A percentile compares a stretch with the other conserved stretches of the same genome.
Evolutionary conservation across 2,888 invertebrate species (phyloP).

Genomic region (Escarpia spicata): DNA sequence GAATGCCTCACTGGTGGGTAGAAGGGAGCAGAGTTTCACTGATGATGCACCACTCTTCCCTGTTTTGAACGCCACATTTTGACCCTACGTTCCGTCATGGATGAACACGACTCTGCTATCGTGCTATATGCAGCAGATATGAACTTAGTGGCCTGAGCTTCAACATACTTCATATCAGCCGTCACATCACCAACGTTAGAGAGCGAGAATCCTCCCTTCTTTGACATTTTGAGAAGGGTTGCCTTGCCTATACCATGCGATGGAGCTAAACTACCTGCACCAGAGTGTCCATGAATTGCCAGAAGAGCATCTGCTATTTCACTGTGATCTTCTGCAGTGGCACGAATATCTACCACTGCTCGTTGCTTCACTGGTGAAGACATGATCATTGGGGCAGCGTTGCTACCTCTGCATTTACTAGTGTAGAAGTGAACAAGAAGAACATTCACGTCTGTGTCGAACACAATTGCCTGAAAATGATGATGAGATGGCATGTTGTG

Average conservation of each 20-base stretch:
- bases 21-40: conserved; percentile 28
- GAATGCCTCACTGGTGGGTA: conserved; percentile 28
- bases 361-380: conserved; percentile 28
- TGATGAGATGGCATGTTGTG: too few relatives aligned
- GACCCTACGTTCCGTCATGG: conserved; percentile 26
- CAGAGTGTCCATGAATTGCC: conserved; percentile 22
- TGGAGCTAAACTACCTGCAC: neutral
- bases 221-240: conserved; percentile 22
- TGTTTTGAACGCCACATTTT: conserved; percentile 24
- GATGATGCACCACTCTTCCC: conserved; percentile 29
- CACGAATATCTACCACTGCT: conserved; percentile 24
- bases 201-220: conserved; percentile 25
- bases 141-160: neutral
- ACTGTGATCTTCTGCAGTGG: conserved; percentile 28
- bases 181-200: conserved; percentile 22
- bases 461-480: too few relatives aligned
- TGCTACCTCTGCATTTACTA: too few relatives aligned
- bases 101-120: conserved; percentile 25
- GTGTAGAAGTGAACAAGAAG: conserved; percentile 29
- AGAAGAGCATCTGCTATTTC: conserved; percentile 17
- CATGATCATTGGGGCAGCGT: conserved; percentile 30
- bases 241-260: conserved; percentile 30
- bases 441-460: conserved; percentile 27
- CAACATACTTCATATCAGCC: conserved; percentile 21
- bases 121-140: conserved; percentile 30